Evolutionary conservation across 2,888 invertebrate genomes (phyloP).

Genomic region (Diabrotica balteata): DNA sequence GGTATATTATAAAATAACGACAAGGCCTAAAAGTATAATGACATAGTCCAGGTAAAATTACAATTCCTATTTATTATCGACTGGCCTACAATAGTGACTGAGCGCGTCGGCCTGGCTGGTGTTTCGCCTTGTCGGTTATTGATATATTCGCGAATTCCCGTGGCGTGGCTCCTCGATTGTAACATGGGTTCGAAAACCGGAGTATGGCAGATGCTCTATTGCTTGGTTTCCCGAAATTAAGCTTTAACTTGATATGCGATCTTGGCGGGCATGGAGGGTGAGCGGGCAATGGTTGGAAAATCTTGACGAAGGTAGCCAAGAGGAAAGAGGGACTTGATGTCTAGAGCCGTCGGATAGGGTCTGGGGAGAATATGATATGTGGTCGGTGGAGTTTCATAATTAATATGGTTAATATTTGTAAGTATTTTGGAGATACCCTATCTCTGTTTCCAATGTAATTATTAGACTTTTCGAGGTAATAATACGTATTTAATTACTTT

Average conservation of each 20-base stretch:
- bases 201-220: slow-evolving; percentile 31
- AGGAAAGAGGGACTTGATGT: not conserved
- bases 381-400: too few species aligned
- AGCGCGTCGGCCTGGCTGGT: slow-evolving; percentile 18
- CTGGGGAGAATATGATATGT: too few species aligned
- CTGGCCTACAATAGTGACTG: not conserved
- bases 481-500: too few species aligned
- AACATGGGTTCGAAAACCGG: slow-evolving; percentile 36
- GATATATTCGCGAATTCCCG: slow-evolving; percentile 38
- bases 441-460: too few species aligned
- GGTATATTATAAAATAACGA: too few species aligned
- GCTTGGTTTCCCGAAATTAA: slow-evolving; percentile 36
- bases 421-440: too few species aligned
- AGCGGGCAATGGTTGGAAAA: not conserved
- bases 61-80: not conserved
- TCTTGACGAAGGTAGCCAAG: slow-evolving; percentile 22
- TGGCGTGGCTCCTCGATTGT: slow-evolving; percentile 33
- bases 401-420: too few species aligned
- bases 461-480: too few species aligned
- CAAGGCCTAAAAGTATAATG: not conserved
- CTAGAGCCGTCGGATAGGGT: too few species aligned
- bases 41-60: not conserved
- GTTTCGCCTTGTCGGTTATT: slow-evolving; percentile 32
- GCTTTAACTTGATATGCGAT: slow-evolving; percentile 35
- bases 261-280: slow-evolving; percentile 4